Conservation (phyloP, 2,888 invertebrate species). For the Omphaloscelis lunosa region DNA sequence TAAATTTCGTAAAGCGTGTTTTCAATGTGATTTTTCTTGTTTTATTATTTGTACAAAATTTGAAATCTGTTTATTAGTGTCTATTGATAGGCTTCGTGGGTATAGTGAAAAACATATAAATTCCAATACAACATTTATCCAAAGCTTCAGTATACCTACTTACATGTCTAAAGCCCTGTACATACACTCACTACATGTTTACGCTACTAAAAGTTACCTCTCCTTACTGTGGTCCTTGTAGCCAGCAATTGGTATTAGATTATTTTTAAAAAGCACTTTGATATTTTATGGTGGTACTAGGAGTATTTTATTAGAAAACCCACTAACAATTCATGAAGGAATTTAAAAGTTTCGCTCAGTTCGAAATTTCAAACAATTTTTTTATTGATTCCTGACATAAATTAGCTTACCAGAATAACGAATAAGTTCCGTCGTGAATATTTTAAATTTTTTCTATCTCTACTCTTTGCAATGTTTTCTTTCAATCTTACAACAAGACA, state of each 20-base stretch:
- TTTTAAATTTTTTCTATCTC: conserved; percentile 70
- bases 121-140: conserved; percentile 26
- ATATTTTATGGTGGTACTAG: conserved; percentile 53
- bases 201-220: conserved; percentile 63
- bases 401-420: conserved; percentile 26
- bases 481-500: conserved; percentile 75
- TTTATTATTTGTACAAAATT: conserved; percentile 49
- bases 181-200: conserved; percentile 65
- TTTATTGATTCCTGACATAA: conserved; percentile 31
- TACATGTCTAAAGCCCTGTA: conserved; percentile 60
- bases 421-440: conserved; percentile 70
- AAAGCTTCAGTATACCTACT: conserved; percentile 36
- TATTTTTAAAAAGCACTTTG: conserved; percentile 62
- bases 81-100: conserved; percentile 35
- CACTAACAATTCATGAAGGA: conserved; percentile 70
- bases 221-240: conserved; percentile 67
- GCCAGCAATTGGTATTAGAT: conserved; percentile 60
- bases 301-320: conserved; percentile 53
- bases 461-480: conserved; percentile 91
- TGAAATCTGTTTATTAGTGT: conserved; percentile 4
- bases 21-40: conserved; percentile 74
- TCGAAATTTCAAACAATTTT: conserved; percentile 1
- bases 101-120: conserved; percentile 23
- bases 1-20: conserved; percentile 60
- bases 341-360: conserved; percentile 37